These are phyloP conservation scores for Gadopsis marmoratus DNA, from an alignment of 2,797 vertebrate genomes.

Conservation along the genomic window DNA sequence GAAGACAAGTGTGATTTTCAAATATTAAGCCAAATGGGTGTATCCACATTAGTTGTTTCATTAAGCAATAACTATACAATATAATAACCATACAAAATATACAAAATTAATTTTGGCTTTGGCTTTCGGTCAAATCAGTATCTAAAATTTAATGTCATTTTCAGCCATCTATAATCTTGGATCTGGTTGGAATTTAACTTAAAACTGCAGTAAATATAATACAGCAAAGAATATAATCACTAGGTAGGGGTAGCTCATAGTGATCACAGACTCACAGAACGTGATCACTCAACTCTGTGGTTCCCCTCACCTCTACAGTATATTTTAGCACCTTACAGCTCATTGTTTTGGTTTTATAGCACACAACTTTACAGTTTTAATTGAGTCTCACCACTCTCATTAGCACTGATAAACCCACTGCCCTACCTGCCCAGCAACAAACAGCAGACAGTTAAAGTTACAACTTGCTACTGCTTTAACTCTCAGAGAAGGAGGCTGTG, in stretches of 20 bases:
- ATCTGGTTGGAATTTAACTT: background rate
- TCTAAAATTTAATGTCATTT: background rate
- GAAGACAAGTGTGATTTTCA: constrained; percentile 10
- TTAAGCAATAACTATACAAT: background rate
- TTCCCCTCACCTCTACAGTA: background rate
- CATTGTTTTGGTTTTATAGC: background rate
- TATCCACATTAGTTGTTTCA: background rate
- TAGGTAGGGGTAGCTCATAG: too few species aligned
- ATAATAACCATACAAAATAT: background rate
- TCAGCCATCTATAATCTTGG: background rate
- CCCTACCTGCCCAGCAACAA: background rate
- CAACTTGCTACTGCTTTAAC: too few species aligned
- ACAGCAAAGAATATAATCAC: background rate
- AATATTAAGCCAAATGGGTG: constrained; percentile 9
- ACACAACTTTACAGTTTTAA: too few species aligned
- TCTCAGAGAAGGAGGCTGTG: too few species aligned
- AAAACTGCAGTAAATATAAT: background rate
- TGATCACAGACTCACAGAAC: background rate
- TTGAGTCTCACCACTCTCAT: too few species aligned
- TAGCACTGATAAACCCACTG: background rate
- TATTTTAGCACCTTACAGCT: background rate
- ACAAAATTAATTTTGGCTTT: background rate
- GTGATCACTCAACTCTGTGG: background rate
- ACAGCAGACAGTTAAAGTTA: background rate
- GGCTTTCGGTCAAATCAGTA: background rate